Percentiles rank a stretch among this genome's conserved stretches.
Conservation (phyloP, 2,113 vertebrate genomes). For the Macheiramphus alcinus region DNA sequence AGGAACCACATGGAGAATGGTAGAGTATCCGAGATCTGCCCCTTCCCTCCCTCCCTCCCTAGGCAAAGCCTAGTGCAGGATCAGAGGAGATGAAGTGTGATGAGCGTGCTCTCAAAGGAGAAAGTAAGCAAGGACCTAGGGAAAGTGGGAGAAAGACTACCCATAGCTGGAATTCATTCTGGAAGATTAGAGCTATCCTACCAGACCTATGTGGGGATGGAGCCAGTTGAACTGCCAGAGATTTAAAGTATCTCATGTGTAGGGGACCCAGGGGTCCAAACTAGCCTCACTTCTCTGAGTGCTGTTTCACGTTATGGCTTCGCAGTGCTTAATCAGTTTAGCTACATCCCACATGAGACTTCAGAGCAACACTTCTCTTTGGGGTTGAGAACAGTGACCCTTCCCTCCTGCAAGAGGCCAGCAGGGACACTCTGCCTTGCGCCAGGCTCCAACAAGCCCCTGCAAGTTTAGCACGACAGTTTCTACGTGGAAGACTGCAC, state of each 20-base stretch:
- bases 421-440: background rate
- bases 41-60: background rate
- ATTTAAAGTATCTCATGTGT: rapidly evolving
- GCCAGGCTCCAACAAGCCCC: background rate
- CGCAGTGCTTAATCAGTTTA: rapidly evolving
- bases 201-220: background rate
- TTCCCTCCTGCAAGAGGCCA: background rate
- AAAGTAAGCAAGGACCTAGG: background rate
- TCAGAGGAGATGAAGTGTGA: background rate
- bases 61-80: background rate
- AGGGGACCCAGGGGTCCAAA: background rate
- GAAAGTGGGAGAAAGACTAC: background rate
- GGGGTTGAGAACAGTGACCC: background rate
- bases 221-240: background rate
- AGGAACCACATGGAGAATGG: conserved; percentile 78
- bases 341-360: background rate
- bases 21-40: background rate
- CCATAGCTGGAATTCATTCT: background rate
- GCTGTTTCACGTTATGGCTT: rapidly evolving
- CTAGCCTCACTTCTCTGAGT: background rate
- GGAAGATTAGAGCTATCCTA: background rate
- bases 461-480: background rate
- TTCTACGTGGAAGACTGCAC: background rate
- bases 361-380: background rate
- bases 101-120: background rate